A percentile compares a stretch with the other conserved stretches of the same genome.
These are phyloP conservation scores for Triplophysa dalaica DNA, from an alignment of 2,113 vertebrate genomes.

Conservation along the genomic window DNA sequence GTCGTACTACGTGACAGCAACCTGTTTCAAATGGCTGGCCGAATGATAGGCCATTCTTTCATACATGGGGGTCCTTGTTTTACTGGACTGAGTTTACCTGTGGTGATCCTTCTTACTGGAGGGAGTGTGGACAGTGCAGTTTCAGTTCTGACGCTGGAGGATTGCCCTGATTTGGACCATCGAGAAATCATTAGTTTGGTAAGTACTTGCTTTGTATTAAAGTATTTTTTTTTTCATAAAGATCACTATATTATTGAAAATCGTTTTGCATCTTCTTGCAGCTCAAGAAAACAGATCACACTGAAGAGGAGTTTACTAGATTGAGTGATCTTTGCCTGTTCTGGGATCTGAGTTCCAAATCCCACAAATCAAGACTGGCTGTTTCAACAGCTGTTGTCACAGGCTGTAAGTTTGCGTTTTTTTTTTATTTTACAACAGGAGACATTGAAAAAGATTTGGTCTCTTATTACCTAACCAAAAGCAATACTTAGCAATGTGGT, in stretches of 20 bases:
- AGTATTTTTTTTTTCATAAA: not conserved
- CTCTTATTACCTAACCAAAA: too few species aligned
- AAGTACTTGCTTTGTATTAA: not conserved
- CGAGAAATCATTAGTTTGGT: conserved; percentile 23
- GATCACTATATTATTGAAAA: not conserved
- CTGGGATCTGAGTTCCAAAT: conserved; percentile 31
- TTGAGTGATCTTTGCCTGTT: conserved; percentile 13
- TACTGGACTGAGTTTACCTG: conserved; percentile 10
- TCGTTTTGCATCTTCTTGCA: not conserved
- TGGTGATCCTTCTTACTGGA: conserved; percentile 8
- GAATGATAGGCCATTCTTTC: not conserved
- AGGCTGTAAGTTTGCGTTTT: conserved; percentile 13
- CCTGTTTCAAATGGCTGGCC: conserved; percentile 4
- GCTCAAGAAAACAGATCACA: conserved; percentile 9
- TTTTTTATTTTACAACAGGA: not conserved
- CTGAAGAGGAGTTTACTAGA: not conserved
- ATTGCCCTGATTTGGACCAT: conserved; percentile 32
- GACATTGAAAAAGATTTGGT: too few species aligned
- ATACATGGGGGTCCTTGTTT: conserved; percentile 12
- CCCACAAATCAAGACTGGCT: conserved; percentile 22
- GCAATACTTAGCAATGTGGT: too few species aligned
- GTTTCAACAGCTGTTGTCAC: conserved; percentile 34
- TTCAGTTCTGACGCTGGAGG: conserved; percentile 18
- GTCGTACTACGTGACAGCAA: not conserved
- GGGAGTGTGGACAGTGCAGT: not conserved